A percentile compares a stretch with the other conserved stretches of the same genome.
Conservation (phyloP, 92 coral and sea anemone genomes). For the Ricordea florida region DNA sequence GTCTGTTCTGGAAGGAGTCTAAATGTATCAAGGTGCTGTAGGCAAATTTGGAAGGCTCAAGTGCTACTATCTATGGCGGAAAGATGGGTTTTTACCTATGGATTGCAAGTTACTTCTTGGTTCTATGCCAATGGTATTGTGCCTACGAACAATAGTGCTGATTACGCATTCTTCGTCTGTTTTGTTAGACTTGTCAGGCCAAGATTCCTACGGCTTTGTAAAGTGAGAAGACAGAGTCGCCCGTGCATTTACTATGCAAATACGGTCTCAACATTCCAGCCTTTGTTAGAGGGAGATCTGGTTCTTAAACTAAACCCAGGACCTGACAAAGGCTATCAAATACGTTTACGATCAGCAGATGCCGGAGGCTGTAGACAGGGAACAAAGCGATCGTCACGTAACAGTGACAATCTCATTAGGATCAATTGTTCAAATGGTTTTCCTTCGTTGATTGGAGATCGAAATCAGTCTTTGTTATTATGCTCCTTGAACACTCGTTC, state of each 20-base stretch:
- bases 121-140: background rate
- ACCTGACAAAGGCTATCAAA: slow-evolving; percentile 10
- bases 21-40: slow-evolving; percentile 42
- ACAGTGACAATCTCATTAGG: slow-evolving; percentile 28
- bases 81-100: slow-evolving; percentile 36
- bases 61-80: slow-evolving; percentile 16
- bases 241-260: no score
- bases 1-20: slow-evolving; percentile 36
- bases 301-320: no score
- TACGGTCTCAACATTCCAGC: no score
- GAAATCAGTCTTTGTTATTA: slow-evolving; percentile 22
- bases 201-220: slow-evolving; percentile 28
- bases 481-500: slow-evolving; percentile 31
- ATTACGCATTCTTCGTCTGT: slow-evolving; percentile 31
- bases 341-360: slow-evolving; percentile 20
- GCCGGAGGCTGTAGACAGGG: slow-evolving; percentile 21
- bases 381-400: slow-evolving; percentile 43
- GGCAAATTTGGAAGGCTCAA: slow-evolving; percentile 29
- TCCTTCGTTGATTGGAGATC: slow-evolving; percentile 4
- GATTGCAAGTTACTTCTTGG: no score
- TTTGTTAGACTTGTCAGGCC: no score
- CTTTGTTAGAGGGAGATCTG: no score
- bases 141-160: slow-evolving; percentile 1
- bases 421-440: slow-evolving; percentile 15
- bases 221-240: no score